These are phyloP conservation scores for Alectura lathami DNA, from an alignment of 2,113 vertebrate genomes.

Conservation along the genomic window DNA sequence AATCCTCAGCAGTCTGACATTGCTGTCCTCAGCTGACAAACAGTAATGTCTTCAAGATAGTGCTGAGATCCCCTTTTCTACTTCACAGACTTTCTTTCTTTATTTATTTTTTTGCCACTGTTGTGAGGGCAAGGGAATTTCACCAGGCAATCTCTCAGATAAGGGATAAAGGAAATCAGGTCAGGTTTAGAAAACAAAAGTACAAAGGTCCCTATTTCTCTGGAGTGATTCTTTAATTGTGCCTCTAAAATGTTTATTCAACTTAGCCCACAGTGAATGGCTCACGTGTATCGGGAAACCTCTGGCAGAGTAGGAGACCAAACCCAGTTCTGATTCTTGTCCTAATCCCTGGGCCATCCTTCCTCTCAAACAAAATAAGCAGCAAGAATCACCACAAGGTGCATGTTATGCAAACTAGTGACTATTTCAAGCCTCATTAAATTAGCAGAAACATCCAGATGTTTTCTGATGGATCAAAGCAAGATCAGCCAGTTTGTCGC, in stretches of 20 bases:
- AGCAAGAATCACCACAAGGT: background rate
- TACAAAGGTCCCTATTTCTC: background rate
- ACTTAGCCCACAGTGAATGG: background rate
- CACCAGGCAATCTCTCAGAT: background rate
- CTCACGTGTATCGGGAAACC: rapidly evolving
- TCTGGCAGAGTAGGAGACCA: background rate
- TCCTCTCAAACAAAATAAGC: background rate
- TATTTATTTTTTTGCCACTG: background rate
- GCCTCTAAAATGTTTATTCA: background rate
- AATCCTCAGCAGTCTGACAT: background rate
- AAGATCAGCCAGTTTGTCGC: background rate
- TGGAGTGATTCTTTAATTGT: background rate
- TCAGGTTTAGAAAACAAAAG: background rate
- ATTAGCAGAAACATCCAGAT: background rate
- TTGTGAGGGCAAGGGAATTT: background rate
- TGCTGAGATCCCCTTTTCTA: background rate
- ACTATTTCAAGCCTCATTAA: background rate
- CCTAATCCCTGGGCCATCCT: background rate
- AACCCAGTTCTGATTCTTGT: background rate
- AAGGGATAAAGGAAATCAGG: background rate
- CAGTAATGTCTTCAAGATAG: background rate
- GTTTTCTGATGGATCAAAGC: background rate
- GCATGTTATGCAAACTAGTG: background rate
- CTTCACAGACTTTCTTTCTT: background rate
- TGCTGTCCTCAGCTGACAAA: background rate